Evolutionary conservation across 2,113 vertebrate species (phyloP), one percentile per base, ranked within the genome.

Genomic region (Panthera tigris): DNA sequence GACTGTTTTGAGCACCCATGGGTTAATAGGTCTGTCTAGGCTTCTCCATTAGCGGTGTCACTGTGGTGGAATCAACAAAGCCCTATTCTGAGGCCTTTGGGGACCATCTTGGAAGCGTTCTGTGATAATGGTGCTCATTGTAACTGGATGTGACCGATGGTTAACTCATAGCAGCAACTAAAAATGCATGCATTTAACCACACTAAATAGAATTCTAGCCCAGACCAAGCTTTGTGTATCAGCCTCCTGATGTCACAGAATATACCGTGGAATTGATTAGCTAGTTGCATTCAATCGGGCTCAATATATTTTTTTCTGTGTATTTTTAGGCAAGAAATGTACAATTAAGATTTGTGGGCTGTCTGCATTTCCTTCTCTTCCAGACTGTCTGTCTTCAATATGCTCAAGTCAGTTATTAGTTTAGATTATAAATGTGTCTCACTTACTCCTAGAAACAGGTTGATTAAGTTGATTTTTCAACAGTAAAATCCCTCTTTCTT

Each of bases 111-210:
- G 65, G 90, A 97, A 80, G 52, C 14, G 65, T 89, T 93, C 88
- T 74, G 18, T 85, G 50, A 97, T 94, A 97, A 97, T 95, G 76
- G 81, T 68, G 39, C 5, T 90, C 95, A 96, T 97, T 97, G 97
- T 97, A 91, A 82, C 80, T 74, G 78, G 29, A 29, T 94, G 73
- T 97, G 97, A 97, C 92, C 94, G 71, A 41, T 73, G 61, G 93
- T 89, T 97, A 91, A 97, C 81, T 96, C 88, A 41, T 48, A 88
- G 61, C 57, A 68, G 80, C 41, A 57, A 80, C 69, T 89, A 74
- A 94, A 95, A 90, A 83, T 33, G 57, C 80, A 25, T 25, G 25
- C 36, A 41, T 97, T 97, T 96, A 90, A 93, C 86, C 25, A 63
- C 50, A 91, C 1, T 68, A 79, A 88, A 31, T 66, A 33, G 27